Conservation (phyloP, 2,113 vertebrate genomes). For the Natator depressus region DNA sequence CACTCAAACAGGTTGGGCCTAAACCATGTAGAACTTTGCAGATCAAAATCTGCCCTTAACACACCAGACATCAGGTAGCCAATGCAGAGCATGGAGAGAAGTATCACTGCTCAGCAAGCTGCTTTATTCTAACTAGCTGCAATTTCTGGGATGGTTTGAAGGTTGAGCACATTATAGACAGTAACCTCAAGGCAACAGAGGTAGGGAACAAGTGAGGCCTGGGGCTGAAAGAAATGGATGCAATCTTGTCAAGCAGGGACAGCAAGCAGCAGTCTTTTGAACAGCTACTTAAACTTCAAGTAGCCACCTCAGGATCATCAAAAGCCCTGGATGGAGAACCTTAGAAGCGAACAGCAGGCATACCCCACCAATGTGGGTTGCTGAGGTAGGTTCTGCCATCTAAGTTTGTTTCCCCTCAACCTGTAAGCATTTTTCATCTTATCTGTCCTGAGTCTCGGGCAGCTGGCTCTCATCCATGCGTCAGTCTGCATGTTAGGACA, state of each 20-base stretch:
- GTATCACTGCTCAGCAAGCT: not conserved
- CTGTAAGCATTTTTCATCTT: not conserved
- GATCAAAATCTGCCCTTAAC: not conserved
- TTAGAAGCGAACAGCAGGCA: not conserved
- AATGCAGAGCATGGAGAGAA: not conserved
- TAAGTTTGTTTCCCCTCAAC: not conserved
- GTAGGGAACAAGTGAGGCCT: not conserved
- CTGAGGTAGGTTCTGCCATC: not conserved
- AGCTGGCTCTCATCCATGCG: not conserved
- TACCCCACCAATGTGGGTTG: not conserved
- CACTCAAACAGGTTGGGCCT: not conserved
- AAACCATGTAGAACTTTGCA: slow-evolving; percentile 16
- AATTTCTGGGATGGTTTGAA: not conserved
- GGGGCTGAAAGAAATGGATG: not conserved
- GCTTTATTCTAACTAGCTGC: not conserved
- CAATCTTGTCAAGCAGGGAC: not conserved
- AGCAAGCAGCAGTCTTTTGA: not conserved
- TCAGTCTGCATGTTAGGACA: not conserved
- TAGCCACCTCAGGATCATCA: not conserved
- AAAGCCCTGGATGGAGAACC: not conserved
- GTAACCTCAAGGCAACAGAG: not conserved
- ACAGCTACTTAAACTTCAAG: not conserved
- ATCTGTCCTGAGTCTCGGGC: accelerated
- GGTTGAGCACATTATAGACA: not conserved
- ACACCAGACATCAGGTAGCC: not conserved